Conservation (phyloP, 2,888 invertebrate genomes). For the Drosophila lacicola region DNA sequence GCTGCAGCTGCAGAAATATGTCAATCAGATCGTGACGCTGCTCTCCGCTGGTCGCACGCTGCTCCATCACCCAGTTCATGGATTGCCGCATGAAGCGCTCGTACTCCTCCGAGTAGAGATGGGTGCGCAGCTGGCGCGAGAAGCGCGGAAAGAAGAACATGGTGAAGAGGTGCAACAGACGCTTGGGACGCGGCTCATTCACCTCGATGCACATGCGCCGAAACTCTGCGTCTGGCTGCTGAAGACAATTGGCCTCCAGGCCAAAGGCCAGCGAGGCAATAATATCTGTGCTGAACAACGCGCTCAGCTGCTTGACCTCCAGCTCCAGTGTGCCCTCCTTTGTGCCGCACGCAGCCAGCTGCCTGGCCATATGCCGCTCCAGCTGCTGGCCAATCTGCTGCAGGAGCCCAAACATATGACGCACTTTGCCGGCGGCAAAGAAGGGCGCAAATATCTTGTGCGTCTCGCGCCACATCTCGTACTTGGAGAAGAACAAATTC, state of each 20-base stretch:
- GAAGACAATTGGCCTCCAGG: slow-evolving; percentile 84
- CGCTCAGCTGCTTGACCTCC: slow-evolving; percentile 80
- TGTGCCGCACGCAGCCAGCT: slow-evolving; percentile 21
- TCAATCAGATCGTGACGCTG: slow-evolving; percentile 86
- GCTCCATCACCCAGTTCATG: slow-evolving; percentile 84
- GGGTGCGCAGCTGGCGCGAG: slow-evolving; percentile 73
- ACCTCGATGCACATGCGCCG: slow-evolving; percentile 83
- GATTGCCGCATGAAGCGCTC: slow-evolving; percentile 83
- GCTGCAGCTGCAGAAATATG: slow-evolving; percentile 84
- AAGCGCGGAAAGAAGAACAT: slow-evolving; percentile 84
- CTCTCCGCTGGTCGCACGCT: slow-evolving; percentile 82
- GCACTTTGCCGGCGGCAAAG: slow-evolving; percentile 83
- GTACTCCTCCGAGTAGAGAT: slow-evolving; percentile 73
- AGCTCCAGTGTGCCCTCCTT: slow-evolving; percentile 35
- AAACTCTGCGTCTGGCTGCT: slow-evolving; percentile 84
- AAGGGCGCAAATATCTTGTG: slow-evolving; percentile 85
- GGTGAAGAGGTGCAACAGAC: slow-evolving; percentile 82
- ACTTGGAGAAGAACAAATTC: slow-evolving; percentile 85
- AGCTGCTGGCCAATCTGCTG: slow-evolving; percentile 77
- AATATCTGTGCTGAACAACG: slow-evolving; percentile 84
- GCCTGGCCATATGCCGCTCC: slow-evolving; percentile 66
- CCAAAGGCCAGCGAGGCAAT: slow-evolving; percentile 85
- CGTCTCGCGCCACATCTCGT: slow-evolving; percentile 84
- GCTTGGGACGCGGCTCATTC: slow-evolving; percentile 79
- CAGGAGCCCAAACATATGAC: slow-evolving; percentile 80